phyloP scores from a whole-genome alignment of 92 coral and sea anemone genomes.

The Siderastrea siderea region DNA sequence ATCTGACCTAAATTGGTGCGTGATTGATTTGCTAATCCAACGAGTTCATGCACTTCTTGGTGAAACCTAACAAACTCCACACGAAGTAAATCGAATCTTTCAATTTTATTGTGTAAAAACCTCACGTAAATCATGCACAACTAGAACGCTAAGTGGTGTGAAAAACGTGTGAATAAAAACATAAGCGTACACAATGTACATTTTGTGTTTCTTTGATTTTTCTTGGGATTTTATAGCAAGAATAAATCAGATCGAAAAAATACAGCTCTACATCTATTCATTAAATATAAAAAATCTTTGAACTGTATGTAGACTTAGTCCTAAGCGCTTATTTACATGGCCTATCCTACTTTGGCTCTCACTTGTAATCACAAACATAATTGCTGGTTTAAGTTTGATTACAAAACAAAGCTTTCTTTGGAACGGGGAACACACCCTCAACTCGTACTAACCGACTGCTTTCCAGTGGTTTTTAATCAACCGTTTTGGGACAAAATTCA shows the following conservation, averaged over 20 bases:
- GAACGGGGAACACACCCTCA: slow-evolving; percentile 26
- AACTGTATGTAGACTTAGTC: slow-evolving; percentile 26
- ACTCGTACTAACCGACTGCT: neutral
- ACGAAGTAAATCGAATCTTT: slow-evolving; percentile 7
- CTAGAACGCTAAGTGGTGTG: slow-evolving; percentile 41
- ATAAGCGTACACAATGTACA: slow-evolving; percentile 32
- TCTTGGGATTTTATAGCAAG: slow-evolving; percentile 56
- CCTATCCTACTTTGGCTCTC: neutral
- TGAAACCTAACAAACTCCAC: slow-evolving; percentile 46
- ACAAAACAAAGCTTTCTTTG: slow-evolving; percentile 31
- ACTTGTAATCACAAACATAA: slow-evolving; percentile 23
- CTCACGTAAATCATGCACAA: slow-evolving; percentile 18
- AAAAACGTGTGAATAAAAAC: slow-evolving; percentile 64
- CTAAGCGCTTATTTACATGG: slow-evolving; percentile 45
- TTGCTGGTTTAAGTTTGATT: slow-evolving; percentile 33
- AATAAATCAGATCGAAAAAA: slow-evolving; percentile 62
- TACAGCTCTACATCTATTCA: slow-evolving; percentile 40
- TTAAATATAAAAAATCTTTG: slow-evolving; percentile 67
- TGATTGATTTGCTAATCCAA: slow-evolving; percentile 88
- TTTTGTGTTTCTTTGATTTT: slow-evolving; percentile 39
- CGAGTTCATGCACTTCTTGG: slow-evolving; percentile 43
- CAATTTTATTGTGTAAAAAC: slow-evolving; percentile 30
- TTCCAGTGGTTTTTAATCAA: slow-evolving; percentile 23
- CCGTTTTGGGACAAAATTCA: neutral
- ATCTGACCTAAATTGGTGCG: slow-evolving; percentile 23